Conservation (phyloP, 92 coral and sea anemone genomes). For the Chrysogorgia sp. region DNA sequence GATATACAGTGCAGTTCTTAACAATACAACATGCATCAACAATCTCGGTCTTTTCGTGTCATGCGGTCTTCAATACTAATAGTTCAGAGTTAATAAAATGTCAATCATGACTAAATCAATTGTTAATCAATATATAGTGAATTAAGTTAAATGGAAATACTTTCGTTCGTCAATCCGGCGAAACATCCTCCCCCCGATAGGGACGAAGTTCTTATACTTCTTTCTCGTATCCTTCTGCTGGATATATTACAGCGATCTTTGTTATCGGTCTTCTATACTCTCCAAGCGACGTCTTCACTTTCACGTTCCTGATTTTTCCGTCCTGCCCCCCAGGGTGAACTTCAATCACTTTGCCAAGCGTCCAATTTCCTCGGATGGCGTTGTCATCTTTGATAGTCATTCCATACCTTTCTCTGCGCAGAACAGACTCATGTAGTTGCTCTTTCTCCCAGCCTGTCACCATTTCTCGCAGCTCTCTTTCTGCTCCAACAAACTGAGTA, state of each 20-base stretch:
- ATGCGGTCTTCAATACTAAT: no score
- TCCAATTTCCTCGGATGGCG: conserved; percentile 49
- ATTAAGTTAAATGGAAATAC: no score
- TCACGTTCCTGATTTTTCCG: conserved; percentile 43
- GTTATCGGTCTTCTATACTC: conserved; percentile 41
- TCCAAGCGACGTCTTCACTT: conserved; percentile 40
- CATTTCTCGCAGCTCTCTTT: conserved; percentile 54
- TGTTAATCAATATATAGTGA: no score
- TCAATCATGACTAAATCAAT: no score
- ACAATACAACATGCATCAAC: no score
- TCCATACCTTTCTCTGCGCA: neutral
- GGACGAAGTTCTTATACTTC: no score
- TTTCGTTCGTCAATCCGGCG: neutral
- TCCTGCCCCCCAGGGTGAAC: conserved; percentile 48
- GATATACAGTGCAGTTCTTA: no score
- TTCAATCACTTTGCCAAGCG: conserved; percentile 36
- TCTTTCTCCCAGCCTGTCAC: no score
- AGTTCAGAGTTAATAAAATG: no score
- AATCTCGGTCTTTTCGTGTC: no score
- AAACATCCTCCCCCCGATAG: conserved; percentile 31
- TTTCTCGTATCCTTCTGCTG: conserved; percentile 41
- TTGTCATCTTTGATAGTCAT: conserved; percentile 33
- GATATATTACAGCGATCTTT: conserved; percentile 41
- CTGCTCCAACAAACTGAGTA: conserved; percentile 56
- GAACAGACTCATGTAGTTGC: neutral